These are phyloP conservation scores for Peromyscus aztecus DNA, from an alignment of 2,797 vertebrate species.

Conservation along the genomic window DNA sequence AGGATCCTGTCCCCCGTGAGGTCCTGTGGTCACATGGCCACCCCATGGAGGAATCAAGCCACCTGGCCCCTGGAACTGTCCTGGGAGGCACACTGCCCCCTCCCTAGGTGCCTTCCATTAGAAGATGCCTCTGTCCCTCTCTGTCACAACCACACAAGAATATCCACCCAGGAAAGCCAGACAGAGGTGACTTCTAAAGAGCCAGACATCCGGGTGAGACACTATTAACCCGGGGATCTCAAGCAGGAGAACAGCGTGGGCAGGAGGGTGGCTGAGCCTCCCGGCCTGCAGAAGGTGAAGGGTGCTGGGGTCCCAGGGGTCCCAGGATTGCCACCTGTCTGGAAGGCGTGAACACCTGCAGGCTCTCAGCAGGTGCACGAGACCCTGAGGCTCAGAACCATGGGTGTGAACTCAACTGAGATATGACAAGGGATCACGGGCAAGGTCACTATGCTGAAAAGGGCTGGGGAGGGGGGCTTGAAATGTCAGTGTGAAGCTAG, in stretches of 20 bases:
- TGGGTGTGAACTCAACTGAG: rapidly evolving
- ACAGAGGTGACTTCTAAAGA: background rate
- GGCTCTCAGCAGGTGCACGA: rapidly evolving
- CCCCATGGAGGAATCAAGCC: background rate
- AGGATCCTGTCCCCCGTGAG: rapidly evolving
- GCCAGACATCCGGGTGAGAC: background rate
- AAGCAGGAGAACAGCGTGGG: background rate
- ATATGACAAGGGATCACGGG: rapidly evolving
- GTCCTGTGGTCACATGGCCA: background rate
- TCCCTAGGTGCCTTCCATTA: background rate
- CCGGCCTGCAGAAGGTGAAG: background rate
- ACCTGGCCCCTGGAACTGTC: background rate
- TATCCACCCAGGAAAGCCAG: background rate
- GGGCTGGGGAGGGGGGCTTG: background rate
- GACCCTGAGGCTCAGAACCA: rapidly evolving
- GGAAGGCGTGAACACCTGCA: background rate
- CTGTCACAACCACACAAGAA: background rate
- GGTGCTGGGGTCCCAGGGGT: background rate
- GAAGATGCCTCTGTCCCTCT: background rate
- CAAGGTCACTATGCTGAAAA: background rate
- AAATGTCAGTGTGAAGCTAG: background rate
- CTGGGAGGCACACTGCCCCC: background rate
- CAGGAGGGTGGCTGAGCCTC: background rate
- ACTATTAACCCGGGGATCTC: background rate
- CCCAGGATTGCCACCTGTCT: background rate